Evolutionary conservation across 2,113 vertebrate genomes (phyloP).

Genomic region (Phodopus roborovskii): DNA sequence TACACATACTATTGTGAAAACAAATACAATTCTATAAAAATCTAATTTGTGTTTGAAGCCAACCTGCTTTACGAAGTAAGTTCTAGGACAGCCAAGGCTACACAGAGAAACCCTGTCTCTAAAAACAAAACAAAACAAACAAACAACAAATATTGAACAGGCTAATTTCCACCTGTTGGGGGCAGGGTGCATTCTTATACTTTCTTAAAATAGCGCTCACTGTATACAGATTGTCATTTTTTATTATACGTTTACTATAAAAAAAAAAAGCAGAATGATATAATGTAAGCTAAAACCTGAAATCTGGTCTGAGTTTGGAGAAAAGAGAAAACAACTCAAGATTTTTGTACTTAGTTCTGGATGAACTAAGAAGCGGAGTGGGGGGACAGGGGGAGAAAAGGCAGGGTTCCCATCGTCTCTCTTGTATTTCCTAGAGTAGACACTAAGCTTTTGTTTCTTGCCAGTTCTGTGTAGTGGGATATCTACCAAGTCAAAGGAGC

Average conservation of each 20-base stretch:
- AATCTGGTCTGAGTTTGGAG: background rate
- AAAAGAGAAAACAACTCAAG: background rate
- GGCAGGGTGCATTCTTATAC: background rate
- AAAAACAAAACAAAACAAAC: background rate
- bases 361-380: background rate
- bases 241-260: constrained; percentile 16
- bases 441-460: background rate
- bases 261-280: background rate
- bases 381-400: background rate
- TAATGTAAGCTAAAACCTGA: constrained; percentile 34
- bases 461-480: background rate
- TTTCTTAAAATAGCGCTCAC: constrained; percentile 35
- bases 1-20: background rate
- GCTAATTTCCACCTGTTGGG: background rate
- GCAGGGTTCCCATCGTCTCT: background rate
- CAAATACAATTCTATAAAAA: background rate
- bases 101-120: background rate
- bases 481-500: background rate
- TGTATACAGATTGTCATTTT: background rate
- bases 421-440: background rate
- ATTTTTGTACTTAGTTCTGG: constrained; percentile 17
- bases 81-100: background rate
- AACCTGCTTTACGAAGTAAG: background rate
- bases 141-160: background rate
- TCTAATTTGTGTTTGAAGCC: background rate